Evolutionary conservation across 2,113 vertebrate species (phyloP), one percentile per base, ranked within the genome.

Genomic region (Apodemus sylvaticus): DNA sequence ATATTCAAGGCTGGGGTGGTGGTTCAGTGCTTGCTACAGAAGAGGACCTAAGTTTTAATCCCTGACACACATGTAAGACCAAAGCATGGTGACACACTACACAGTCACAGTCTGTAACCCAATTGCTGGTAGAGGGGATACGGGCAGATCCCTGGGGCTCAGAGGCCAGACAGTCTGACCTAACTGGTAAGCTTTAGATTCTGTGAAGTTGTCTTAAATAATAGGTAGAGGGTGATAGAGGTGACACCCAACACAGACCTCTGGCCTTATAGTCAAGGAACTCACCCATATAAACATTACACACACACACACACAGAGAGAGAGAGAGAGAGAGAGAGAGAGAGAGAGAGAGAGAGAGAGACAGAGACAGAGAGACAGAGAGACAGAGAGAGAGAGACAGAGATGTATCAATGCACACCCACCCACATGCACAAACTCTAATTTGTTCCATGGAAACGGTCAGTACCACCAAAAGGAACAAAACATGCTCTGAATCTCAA

Each of bases 381-480:
- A 51, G 51, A 10, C n/a, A 51, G 51, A 51, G 51, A 10, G 51
- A 10, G 51, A 10, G 10, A 51, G 51, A 53, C 14, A 58, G 55
- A 17, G 55, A 60, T 55, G 53, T 12, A 55, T 55, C 12, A 12
- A 55, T 55, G 12, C 42, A 29, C 45, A 17, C 14, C 9, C 29
- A 34, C 3, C 4, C 76, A 78, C 77, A 81, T 19, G 2, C 3
- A 58, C 53, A 39, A 5, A 71, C 7, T 92, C 48, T 83, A 96
- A 78, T 22, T 79, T 90, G 79, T 71, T 76, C 62, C n/a, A 36
- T 26, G 48, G 76, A 94, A 96, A 96, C 20, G 5, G 1, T 90
- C 81, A 82, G n/a, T 73, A 90, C 87, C 10, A 64, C 36, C 74
- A 87, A 90, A 93, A 94, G 66, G 36, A 94, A 90, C 74, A 71